Evolutionary conservation across 2,113 vertebrate genomes (phyloP), one percentile per base, ranked within the genome.

Genomic region (Plectropomus leopardus): DNA sequence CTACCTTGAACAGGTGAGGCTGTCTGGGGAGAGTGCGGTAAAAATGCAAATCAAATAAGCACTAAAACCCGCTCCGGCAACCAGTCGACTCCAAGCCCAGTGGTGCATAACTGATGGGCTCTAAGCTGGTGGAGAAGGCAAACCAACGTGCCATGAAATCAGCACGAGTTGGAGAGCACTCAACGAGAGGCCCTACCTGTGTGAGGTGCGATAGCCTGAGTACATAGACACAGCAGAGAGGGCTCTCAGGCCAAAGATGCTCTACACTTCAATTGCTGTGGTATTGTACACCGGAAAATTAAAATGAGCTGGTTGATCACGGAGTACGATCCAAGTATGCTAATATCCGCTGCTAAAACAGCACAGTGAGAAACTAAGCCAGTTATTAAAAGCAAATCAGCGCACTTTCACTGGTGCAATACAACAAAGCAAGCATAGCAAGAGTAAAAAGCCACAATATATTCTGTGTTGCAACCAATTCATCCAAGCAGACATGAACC

Each of bases 91-190:
- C 74, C 72, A 84, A 74, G 82, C 74, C 65, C 71, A 87, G 57
- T 34, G 77, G 85, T 78, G 92, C 91, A 87, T 90, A 88, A 90
- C 86, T 77, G 81, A 93, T 92, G 83, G 86, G 55, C 90, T 86
- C 75, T 82, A 76, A 89, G 76, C 89, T 82, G 86, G 80, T 79
- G 72, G 86, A 86, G 85, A 76, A 86, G 82, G 78, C 83, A 70
- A 86, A 84, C 61, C 88, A 82, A 75, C 65, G 66, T 82, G 82
- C 72, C 92, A 83, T 92, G 90, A 93, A 92, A 92, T 93, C 88
- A 90, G 86, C 63, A 88, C 42, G 78, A 86, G 84, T 63, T 85
- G 83, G 83, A 85, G 89, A 83, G 80, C 82, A 72, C 90, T 90
- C 83, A 74, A 61, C 64, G 54, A 77, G 71, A 79, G 76, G 80